These are phyloP conservation scores for Solenopsis invicta DNA, from an alignment of 1,140 invertebrate genomes.

Conservation along the genomic window DNA sequence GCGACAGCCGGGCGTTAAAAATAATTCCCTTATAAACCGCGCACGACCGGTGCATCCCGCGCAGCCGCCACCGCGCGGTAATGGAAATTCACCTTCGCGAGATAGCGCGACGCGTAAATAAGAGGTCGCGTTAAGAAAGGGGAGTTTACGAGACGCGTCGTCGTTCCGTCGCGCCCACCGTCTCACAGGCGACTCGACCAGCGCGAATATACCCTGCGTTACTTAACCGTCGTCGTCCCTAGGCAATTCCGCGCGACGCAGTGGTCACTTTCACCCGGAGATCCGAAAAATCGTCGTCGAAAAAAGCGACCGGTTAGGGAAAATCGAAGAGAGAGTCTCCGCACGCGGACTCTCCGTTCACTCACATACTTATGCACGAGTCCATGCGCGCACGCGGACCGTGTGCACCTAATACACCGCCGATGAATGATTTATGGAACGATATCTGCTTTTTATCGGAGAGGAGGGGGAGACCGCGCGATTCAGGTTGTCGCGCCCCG, in stretches of 20 bases:
- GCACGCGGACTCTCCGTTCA: neutral
- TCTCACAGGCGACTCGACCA: conserved; percentile 18
- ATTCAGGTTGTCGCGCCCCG: conserved; percentile 67
- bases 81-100: conserved; percentile 68
- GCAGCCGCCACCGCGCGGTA: conserved; percentile 63
- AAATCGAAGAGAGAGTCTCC: neutral
- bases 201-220: conserved; percentile 27
- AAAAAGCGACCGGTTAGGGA: neutral
- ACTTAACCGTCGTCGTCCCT: neutral
- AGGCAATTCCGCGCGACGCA: neutral
- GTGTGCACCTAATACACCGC: conserved; percentile 63
- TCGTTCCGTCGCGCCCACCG: conserved; percentile 18
- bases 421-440: conserved; percentile 78
- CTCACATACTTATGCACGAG: conserved; percentile 72
- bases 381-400: neutral
- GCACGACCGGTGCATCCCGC: conserved; percentile 27
- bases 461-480: neutral
- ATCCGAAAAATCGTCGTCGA: conserved; percentile 15
- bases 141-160: conserved; percentile 45
- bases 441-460: conserved; percentile 75
- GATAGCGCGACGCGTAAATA: conserved; percentile 55
- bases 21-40: conserved; percentile 31
- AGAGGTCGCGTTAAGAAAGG: conserved; percentile 51
- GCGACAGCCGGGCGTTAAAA: conserved; percentile 29
- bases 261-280: conserved; percentile 26